These are phyloP conservation scores for Tragulus kanchil DNA, from an alignment of 2,113 vertebrate species.

Conservation along the genomic window DNA sequence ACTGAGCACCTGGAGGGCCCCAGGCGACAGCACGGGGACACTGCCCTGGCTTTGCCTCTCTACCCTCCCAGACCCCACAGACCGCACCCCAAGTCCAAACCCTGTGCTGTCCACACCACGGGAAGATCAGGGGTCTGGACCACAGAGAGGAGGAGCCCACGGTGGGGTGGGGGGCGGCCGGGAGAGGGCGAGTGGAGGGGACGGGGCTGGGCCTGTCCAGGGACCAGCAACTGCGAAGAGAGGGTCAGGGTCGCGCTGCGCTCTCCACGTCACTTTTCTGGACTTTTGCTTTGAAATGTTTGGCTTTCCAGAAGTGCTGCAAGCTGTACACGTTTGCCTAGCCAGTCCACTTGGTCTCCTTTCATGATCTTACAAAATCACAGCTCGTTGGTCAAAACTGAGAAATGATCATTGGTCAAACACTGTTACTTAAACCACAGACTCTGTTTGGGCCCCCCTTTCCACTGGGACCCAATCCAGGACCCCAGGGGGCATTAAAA, in stretches of 20 bases:
- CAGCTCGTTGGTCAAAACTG: not conserved
- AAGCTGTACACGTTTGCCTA: not conserved
- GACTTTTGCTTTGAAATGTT: not conserved
- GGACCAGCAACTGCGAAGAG: not conserved
- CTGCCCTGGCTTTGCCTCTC: not conserved
- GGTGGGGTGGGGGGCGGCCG: fast-evolving
- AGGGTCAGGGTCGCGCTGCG: not conserved
- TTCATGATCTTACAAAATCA: not conserved
- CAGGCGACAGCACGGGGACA: too few species aligned
- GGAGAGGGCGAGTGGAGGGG: not conserved
- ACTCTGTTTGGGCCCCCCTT: not conserved
- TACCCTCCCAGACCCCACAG: too few species aligned
- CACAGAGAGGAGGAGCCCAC: not conserved
- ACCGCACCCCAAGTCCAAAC: not conserved
- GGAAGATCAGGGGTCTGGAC: fast-evolving
- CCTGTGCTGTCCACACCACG: not conserved
- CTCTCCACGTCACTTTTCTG: not conserved
- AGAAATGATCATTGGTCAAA: not conserved
- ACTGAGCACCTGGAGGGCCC: too few species aligned
- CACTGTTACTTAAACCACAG: not conserved
- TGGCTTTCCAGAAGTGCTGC: not conserved
- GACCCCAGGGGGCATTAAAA: fast-evolving
- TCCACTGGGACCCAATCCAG: not conserved
- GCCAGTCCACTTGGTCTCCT: not conserved
- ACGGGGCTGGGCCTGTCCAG: too few species aligned